phyloP scores from a whole-genome alignment of 2,888 invertebrate species.

The Galerucella pusilla region DNA sequence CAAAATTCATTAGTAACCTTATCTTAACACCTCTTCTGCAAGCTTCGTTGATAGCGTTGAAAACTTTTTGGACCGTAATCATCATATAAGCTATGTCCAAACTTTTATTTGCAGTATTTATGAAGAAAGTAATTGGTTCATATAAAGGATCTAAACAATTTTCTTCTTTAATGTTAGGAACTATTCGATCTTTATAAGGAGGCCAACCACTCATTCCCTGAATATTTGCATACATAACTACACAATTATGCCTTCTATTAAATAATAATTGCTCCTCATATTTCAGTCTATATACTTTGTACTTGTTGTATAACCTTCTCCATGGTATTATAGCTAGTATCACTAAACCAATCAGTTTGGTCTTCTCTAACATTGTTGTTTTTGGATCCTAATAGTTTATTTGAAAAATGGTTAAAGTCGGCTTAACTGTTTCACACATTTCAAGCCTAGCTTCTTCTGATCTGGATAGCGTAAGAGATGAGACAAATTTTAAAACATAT shows the following conservation, averaged over 20 bases:
- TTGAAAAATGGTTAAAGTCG: background rate
- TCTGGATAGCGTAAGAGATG: no score
- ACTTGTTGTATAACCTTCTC: conserved; percentile 49
- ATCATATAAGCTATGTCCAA: conserved; percentile 57
- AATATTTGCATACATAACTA: conserved; percentile 52
- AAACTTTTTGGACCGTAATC: conserved; percentile 49
- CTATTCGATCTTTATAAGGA: conserved; percentile 32
- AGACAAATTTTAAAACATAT: no score
- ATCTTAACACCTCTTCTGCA: conserved; percentile 54
- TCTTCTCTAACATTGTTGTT: background rate
- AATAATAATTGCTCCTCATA: conserved; percentile 50
- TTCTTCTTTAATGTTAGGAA: conserved; percentile 33
- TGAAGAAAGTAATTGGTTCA: conserved; percentile 57
- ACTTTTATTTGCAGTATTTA: conserved; percentile 52
- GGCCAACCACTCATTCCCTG: conserved; percentile 54
- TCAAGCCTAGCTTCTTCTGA: no score
- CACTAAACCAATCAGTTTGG: conserved; percentile 6
- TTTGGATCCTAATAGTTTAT: conserved; percentile 5
- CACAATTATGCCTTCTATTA: conserved; percentile 56
- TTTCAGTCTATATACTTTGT: conserved; percentile 44
- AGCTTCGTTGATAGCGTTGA: conserved; percentile 51
- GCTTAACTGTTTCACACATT: background rate
- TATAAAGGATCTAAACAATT: conserved; percentile 48
- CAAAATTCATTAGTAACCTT: conserved; percentile 56
- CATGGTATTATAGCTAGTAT: conserved; percentile 47